Evolutionary conservation across 2,888 invertebrate genomes (phyloP), one percentile per base, ranked within the genome.

Genomic region (Pilophorus perplexus): DNA sequence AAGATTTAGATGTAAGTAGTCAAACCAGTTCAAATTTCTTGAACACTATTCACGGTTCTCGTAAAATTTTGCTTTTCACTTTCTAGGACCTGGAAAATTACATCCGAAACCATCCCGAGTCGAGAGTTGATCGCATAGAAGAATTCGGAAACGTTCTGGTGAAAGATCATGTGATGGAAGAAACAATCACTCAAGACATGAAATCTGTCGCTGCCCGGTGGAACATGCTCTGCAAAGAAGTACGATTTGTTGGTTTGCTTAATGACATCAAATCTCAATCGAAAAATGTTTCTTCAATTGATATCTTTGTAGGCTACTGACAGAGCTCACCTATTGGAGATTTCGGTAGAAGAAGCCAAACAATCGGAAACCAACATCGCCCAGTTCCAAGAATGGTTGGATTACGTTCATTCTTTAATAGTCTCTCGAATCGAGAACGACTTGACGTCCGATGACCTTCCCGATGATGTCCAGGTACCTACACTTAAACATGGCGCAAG

Each of bases 1-100:
- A 93, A 76, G 89, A 92, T 75, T 82, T 94, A 42, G 92, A 92
- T 78, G 90, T 90, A 76, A 81, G 83, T 81, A 23, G n/a, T n/a
- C n/a, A n/a, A n/a, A n/a, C n/a, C n/a, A n/a, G n/a, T n/a, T n/a
- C n/a, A n/a, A n/a, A n/a, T n/a, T n/a, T n/a, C n/a, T n/a, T n/a
- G n/a, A n/a, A n/a, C n/a, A n/a, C n/a, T n/a, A n/a, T n/a, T n/a
- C n/a, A n/a, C n/a, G n/a, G 33, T 33, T 33, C 6, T 12, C 6
- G 33, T 33, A 12, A 33, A 33, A 33, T 33, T 12, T 3, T 44
- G 18, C 59, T 60, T 44, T 64, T 64, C 38, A 23, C 18, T 66
- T 71, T 74, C 12, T 73, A 92, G 91, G 90, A 91, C 76, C 79
- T 93, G 73, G 93, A 93, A 78, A 88, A 87, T 77, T 88, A 88